Conservation (phyloP, 2,797 vertebrate genomes). For the Todus mexicanus region DNA sequence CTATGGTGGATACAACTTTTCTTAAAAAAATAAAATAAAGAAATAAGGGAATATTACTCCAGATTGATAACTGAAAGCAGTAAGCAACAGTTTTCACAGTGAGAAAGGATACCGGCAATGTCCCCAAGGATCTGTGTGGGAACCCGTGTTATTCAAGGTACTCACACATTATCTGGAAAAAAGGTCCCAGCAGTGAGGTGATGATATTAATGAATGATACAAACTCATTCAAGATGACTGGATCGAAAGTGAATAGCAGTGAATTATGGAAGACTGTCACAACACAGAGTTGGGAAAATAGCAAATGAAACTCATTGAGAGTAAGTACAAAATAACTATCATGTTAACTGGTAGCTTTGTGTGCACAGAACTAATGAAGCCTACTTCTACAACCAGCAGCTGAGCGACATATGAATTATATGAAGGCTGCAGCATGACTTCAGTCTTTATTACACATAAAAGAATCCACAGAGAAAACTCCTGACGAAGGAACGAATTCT, state of each 20-base stretch:
- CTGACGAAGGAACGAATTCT: background rate
- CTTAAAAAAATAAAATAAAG: too few relatives aligned
- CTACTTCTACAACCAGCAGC: background rate
- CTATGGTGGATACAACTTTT: background rate
- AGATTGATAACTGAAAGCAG: background rate
- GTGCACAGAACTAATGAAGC: background rate
- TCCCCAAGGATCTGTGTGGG: background rate
- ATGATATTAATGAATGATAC: background rate
- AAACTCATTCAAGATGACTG: background rate
- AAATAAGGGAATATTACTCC: background rate
- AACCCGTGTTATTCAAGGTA: background rate
- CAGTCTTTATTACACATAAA: background rate
- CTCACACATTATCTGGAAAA: background rate
- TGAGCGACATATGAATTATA: constrained; percentile 4
- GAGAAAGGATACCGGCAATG: background rate
- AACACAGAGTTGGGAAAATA: background rate
- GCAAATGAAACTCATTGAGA: background rate
- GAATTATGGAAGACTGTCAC: background rate
- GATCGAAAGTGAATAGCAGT: background rate
- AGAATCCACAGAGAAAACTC: background rate
- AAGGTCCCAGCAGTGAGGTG: background rate
- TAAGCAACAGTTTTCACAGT: background rate
- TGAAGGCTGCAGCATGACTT: background rate
- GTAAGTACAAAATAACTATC: background rate
- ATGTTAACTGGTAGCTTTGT: background rate